phyloP scores from a whole-genome alignment of 2,113 vertebrate genomes.

The Tamias sibiricus region DNA sequence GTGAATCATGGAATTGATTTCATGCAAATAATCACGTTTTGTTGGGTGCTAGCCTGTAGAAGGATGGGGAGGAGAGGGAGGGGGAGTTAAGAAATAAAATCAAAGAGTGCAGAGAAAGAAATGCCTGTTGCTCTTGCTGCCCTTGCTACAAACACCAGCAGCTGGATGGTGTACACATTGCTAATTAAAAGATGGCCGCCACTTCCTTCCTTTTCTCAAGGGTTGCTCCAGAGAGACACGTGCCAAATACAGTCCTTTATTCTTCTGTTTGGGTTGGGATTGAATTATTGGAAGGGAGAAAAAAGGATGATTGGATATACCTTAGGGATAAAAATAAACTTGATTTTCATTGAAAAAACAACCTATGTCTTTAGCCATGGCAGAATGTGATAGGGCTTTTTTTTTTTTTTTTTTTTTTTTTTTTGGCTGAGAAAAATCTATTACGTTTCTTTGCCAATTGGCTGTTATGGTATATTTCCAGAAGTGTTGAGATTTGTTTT shows the following conservation, averaged over 20 bases:
- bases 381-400: neutral
- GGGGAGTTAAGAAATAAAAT: slow-evolving; percentile 45
- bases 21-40: slow-evolving; percentile 60
- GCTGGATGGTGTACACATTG: neutral
- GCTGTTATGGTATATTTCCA: neutral
- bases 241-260: slow-evolving; percentile 49
- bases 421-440: slow-evolving; percentile 48
- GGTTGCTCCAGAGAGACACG: slow-evolving; percentile 13
- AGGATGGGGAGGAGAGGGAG: neutral
- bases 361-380: neutral
- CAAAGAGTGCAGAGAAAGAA: slow-evolving; percentile 52
- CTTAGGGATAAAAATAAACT: slow-evolving; percentile 65
- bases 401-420: slow-evolving; percentile 13
- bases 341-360: slow-evolving; percentile 28
- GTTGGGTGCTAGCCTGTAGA: slow-evolving; percentile 75
- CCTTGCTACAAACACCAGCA: slow-evolving; percentile 53
- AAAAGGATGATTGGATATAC: slow-evolving; percentile 48
- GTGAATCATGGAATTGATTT: slow-evolving; percentile 82
- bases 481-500: slow-evolving; percentile 12
- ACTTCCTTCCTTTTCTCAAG: slow-evolving; percentile 38
- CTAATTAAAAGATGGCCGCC: slow-evolving; percentile 50
- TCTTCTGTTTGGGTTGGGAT: slow-evolving; percentile 33
- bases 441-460: neutral
- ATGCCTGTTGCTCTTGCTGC: slow-evolving; percentile 57
- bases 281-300: neutral